phyloP scores from a whole-genome alignment of 2,113 vertebrate species.

The Saguinus midas region DNA sequence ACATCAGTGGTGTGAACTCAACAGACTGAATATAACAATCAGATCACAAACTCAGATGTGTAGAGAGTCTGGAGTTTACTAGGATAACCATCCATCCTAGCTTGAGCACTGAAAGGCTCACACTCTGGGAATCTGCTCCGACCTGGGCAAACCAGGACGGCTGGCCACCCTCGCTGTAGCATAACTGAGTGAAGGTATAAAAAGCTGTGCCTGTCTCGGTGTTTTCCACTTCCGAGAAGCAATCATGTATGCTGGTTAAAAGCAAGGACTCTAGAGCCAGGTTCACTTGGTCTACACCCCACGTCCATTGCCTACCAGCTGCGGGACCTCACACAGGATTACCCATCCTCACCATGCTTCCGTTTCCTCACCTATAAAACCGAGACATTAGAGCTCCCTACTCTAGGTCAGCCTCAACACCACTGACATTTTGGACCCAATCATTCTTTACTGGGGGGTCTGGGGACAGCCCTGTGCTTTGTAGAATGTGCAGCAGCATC shows the following conservation, averaged over 20 bases:
- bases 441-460: neutral
- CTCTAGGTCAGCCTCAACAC: neutral
- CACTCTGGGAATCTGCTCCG: neutral
- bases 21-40: neutral
- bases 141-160: neutral
- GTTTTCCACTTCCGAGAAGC: neutral
- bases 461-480: neutral
- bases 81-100: neutral
- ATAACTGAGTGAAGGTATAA: neutral
- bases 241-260: rapidly evolving
- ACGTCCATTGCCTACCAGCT: neutral
- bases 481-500: neutral
- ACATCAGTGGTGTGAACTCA: neutral
- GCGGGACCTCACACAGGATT: neutral
- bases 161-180: neutral
- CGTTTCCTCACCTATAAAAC: neutral
- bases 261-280: neutral
- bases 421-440: too few species aligned
- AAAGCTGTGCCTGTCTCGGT: neutral
- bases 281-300: neutral
- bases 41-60: neutral
- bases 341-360: neutral
- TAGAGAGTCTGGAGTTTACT: neutral
- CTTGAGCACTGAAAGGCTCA: neutral
- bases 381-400: neutral